phyloP scores from a whole-genome alignment of 2,113 vertebrate species.

The Oriolus oriolus region DNA sequence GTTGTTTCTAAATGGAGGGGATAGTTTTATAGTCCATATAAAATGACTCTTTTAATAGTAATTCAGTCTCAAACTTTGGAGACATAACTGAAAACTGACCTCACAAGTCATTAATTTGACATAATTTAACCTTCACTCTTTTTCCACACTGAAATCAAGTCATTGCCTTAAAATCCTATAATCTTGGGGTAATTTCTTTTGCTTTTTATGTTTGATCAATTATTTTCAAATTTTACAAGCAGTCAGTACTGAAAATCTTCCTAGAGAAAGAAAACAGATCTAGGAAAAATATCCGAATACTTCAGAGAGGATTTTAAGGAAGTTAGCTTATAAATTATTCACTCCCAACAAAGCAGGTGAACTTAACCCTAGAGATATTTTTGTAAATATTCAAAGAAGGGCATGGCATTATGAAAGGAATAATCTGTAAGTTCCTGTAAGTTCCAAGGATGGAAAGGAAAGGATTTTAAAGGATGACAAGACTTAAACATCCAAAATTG shows the following conservation, averaged over 20 bases:
- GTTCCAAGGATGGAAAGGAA: background rate
- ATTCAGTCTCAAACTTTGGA: background rate
- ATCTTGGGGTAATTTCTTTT: background rate
- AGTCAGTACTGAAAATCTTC: background rate
- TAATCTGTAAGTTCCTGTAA: background rate
- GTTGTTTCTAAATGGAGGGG: background rate
- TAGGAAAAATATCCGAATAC: background rate
- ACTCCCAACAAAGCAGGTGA: background rate
- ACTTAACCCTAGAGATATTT: background rate
- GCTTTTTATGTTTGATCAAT: background rate
- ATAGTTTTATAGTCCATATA: background rate
- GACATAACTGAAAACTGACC: background rate
- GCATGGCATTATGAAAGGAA: accelerated
- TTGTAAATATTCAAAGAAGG: background rate
- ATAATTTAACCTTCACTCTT: background rate
- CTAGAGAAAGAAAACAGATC: background rate
- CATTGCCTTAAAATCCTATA: background rate
- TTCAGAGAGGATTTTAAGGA: background rate
- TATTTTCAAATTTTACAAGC: background rate
- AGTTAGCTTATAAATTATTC: background rate
- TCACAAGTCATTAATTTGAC: background rate
- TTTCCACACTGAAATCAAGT: background rate
- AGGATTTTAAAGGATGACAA: background rate
- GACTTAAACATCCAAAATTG: background rate
- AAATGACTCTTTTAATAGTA: background rate